Evolutionary conservation across 2,888 invertebrate species (phyloP).

Genomic region (Tridacna crocea): DNA sequence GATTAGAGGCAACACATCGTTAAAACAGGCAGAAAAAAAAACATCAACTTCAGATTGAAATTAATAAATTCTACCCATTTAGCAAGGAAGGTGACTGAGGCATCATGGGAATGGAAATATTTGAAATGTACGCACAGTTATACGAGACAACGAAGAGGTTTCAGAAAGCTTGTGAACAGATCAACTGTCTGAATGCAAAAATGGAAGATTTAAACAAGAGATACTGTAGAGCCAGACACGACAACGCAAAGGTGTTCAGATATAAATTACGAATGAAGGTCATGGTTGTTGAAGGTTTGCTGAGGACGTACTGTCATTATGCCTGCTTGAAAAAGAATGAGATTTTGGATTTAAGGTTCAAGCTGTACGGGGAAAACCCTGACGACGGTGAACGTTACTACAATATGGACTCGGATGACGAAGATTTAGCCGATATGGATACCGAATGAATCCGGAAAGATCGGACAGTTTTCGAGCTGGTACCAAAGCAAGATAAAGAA

Average conservation of each 20-base stretch:
- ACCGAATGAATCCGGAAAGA: neutral
- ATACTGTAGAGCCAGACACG: conserved; percentile 46
- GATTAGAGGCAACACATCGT: neutral
- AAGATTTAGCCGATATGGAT: neutral
- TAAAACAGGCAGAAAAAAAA: neutral
- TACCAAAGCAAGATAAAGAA: neutral
- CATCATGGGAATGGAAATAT: conserved; percentile 63
- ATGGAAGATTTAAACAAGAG: conserved; percentile 49
- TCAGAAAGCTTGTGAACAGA: conserved; percentile 57
- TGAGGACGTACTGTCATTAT: conserved; percentile 63
- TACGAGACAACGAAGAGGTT: conserved; percentile 51
- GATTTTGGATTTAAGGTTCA: conserved; percentile 61
- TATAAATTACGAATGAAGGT: conserved; percentile 64
- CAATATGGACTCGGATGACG: conserved; percentile 24
- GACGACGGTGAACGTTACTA: conserved; percentile 43
- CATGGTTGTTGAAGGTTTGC: conserved; percentile 60
- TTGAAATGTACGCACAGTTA: conserved; percentile 61
- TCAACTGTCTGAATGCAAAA: conserved; percentile 49
- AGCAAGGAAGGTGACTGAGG: neutral
- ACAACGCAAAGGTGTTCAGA: conserved; percentile 51
- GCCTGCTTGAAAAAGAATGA: conserved; percentile 62
- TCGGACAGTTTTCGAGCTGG: neutral
- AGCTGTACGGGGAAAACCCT: conserved; percentile 44
- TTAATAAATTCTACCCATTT: neutral
- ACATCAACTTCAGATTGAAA: neutral